Evolutionary conservation across 2,113 vertebrate species (phyloP), one percentile per base, ranked within the genome.

Genomic region (Sturnus vulgaris): DNA sequence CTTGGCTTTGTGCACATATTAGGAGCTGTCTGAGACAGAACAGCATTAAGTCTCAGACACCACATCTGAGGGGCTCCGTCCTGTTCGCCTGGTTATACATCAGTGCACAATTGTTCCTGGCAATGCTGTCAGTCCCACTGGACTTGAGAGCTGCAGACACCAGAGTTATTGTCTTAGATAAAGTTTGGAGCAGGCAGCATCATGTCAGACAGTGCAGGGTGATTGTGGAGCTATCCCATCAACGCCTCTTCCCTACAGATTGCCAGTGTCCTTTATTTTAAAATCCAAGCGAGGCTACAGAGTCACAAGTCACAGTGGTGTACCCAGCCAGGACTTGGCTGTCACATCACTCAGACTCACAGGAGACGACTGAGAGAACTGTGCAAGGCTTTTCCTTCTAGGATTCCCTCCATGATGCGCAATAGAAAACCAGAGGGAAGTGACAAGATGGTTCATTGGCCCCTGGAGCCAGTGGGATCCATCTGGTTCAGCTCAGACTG

Each of bases 401-500:
- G 46, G 79, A 79, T 72, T 88, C 86, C 82, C 84, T 92, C 85
- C 52, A 31, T 4, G 27, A 83, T 10, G 25, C 8, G 1, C 42
- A 49, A 57, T 2, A 82, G 78, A 97, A 96, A 98, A 96, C 96
- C 97, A 93, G 97, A 59, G 96, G 97, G 90, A 97, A 66, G 92
- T 37, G 31, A 12, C 7, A 37, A 52, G 71, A 47, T 50, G n/a
- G 24, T 53, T 97, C 96, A 98, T 65, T 98, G 98, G 66, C 97
- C 98, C 82, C 98, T 98, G 17, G 98, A 98, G 96, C 97, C 97
- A 6, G 98, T 42, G 39, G 99, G 98, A 98, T 99, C 99, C 98
- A 99, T 97, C 97, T 99, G 99, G 97, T 98, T 99, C 92, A 99
- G 98, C 98, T 99, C 99, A 0, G 99, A 99, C 96, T 99, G 99